Evolutionary conservation across 23 tunicate species (phyloP).

Genomic region (Styela clava): DNA sequence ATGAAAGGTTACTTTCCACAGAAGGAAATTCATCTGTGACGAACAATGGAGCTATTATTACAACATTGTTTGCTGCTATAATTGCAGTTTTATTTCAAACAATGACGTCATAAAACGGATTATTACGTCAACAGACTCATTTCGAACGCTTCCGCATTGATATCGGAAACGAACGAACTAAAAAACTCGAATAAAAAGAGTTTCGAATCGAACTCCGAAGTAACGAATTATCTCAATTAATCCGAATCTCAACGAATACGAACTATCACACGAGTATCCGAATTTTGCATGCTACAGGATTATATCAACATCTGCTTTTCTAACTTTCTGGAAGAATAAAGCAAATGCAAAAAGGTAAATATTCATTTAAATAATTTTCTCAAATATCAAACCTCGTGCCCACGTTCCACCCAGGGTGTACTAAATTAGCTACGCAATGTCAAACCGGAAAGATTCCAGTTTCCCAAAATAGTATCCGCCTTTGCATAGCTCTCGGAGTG

Average conservation of each 20-base stretch:
- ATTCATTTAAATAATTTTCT: no score
- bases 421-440: no score
- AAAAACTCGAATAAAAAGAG: not conserved
- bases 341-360: no score
- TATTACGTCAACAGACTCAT: not conserved
- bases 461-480: no score
- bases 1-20: not conserved
- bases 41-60: constrained; percentile 1
- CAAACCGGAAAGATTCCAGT: no score
- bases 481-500: no score
- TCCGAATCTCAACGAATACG: not conserved
- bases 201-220: not conserved
- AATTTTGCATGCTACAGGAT: not conserved
- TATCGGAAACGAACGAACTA: not conserved
- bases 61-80: constrained; percentile 1
- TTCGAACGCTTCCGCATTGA: not conserved
- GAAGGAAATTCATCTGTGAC: not conserved
- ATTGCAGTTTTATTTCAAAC: constrained; percentile 6
- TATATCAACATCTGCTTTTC: no score
- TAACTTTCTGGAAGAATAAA: no score
- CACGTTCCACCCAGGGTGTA: no score
- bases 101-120: constrained; percentile 6
- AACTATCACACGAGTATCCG: not conserved
- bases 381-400: no score
- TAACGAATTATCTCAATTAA: not conserved